phyloP scores from a whole-genome alignment of 2,797 vertebrate species.

The Luscinia megarhynchos region DNA sequence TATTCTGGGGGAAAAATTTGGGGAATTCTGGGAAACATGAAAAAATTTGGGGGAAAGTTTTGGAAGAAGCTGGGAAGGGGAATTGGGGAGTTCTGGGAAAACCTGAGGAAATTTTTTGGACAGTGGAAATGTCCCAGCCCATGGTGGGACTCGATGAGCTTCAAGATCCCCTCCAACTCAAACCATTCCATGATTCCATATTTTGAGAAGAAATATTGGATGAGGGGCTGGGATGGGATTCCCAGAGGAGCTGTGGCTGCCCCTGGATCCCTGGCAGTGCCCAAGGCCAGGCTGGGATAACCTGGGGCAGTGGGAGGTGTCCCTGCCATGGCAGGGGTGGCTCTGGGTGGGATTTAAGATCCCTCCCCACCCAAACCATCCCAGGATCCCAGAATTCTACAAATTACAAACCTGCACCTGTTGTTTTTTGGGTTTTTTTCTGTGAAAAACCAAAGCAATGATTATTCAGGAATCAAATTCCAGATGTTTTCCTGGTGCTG shows the following conservation, averaged over 20 bases:
- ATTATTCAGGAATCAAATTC: neutral
- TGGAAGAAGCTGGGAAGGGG: too few relatives aligned
- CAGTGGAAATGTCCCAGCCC: too few relatives aligned
- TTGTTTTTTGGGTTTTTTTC: neutral
- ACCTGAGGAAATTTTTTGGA: too few relatives aligned
- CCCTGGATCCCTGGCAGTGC: neutral
- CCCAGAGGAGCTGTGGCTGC: neutral
- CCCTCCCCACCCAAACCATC: neutral
- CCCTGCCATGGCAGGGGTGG: neutral
- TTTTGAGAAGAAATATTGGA: too few relatives aligned
- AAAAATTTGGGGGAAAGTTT: too few relatives aligned
- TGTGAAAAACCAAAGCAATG: neutral
- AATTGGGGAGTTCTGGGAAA: too few relatives aligned
- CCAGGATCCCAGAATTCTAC: neutral
- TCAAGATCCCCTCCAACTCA: too few relatives aligned
- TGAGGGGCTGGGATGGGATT: neutral
- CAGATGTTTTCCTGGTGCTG: neutral
- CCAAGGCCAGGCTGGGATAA: fast-evolving
- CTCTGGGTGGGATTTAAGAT: fast-evolving
- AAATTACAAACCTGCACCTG: neutral
- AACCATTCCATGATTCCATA: too few relatives aligned
- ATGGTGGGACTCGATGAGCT: too few relatives aligned
- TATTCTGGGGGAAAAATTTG: too few relatives aligned
- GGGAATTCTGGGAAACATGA: too few relatives aligned
- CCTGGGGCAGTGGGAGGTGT: neutral